These are phyloP conservation scores for Drosophila pruinosa DNA, from an alignment of 1,140 invertebrate species.

Conservation along the genomic window DNA sequence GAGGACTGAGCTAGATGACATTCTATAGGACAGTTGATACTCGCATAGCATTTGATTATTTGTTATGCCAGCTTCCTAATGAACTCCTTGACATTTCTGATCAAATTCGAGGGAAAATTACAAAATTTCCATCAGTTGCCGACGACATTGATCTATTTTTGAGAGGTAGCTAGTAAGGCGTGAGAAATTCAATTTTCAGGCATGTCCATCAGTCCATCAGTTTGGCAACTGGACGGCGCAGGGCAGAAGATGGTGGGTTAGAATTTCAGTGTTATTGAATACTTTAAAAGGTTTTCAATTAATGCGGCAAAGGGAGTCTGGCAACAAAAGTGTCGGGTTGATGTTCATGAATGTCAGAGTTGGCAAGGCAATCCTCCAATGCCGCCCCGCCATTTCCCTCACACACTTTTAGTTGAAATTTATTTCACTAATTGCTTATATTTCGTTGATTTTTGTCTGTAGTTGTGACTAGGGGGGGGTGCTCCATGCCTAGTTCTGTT, in stretches of 20 bases:
- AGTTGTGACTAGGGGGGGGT: neutral
- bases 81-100: neutral
- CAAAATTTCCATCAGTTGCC: slow-evolving; percentile 14
- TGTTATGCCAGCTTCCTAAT: slow-evolving; percentile 1
- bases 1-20: neutral
- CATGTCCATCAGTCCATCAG: slow-evolving; percentile 73
- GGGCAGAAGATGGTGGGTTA: slow-evolving; percentile 34
- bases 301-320: neutral
- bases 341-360: slow-evolving; percentile 41
- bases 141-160: slow-evolving; percentile 12
- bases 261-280: slow-evolving; percentile 77
- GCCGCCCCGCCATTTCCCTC: neutral
- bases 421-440: slow-evolving; percentile 67
- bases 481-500: neutral
- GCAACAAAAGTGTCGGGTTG: slow-evolving; percentile 36
- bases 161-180: slow-evolving; percentile 28
- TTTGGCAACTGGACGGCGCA: neutral
- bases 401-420: slow-evolving; percentile 51
- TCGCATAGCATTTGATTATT: neutral
- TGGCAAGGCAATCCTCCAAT: neutral
- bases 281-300: slow-evolving; percentile 73
- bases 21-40: neutral
- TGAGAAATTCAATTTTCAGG: slow-evolving; percentile 76
- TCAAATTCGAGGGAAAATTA: slow-evolving; percentile 20
- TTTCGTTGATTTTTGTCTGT: slow-evolving; percentile 36